Percentiles rank a stretch among this genome's conserved stretches.
These are phyloP conservation scores for Heterotilapia buettikoferi DNA, from an alignment of 2,113 vertebrate genomes.

Conservation along the genomic window DNA sequence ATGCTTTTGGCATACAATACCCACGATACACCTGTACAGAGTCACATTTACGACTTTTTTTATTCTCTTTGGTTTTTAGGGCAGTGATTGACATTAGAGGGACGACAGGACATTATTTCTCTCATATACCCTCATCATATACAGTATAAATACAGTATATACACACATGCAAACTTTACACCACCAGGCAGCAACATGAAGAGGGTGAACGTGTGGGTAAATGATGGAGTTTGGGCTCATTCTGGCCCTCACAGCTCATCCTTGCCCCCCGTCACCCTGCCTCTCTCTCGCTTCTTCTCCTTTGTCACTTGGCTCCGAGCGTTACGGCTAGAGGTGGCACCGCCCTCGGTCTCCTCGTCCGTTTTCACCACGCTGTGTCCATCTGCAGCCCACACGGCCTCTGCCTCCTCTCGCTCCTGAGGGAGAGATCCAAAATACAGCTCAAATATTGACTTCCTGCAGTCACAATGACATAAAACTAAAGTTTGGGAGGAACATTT, in stretches of 20 bases:
- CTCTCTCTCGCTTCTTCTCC: conserved; percentile 55
- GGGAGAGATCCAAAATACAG: neutral
- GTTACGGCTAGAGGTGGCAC: conserved; percentile 19
- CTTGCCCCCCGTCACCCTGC: conserved; percentile 48
- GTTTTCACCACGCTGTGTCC: conserved; percentile 53
- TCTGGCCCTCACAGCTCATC: conserved; percentile 68
- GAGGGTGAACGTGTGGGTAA: neutral
- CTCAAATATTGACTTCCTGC: neutral
- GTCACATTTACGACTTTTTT: conserved; percentile 8
- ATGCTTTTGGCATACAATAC: neutral
- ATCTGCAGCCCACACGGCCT: conserved; percentile 60
- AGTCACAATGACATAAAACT: neutral
- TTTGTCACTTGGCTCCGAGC: conserved; percentile 60
- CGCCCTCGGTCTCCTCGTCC: conserved; percentile 25
- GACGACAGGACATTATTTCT: neutral
- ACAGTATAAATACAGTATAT: conserved; percentile 34
- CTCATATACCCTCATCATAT: conserved; percentile 3
- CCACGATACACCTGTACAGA: neutral
- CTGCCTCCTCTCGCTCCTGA: conserved; percentile 75
- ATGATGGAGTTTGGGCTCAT: neutral
- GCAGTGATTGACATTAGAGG: neutral
- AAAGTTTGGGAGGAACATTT: neutral
- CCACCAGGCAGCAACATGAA: neutral
- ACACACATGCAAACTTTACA: conserved; percentile 5
- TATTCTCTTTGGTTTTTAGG: conserved; percentile 3